These are phyloP conservation scores for Zosterops lateralis DNA, from an alignment of 2,113 vertebrate species.

Conservation along the genomic window DNA sequence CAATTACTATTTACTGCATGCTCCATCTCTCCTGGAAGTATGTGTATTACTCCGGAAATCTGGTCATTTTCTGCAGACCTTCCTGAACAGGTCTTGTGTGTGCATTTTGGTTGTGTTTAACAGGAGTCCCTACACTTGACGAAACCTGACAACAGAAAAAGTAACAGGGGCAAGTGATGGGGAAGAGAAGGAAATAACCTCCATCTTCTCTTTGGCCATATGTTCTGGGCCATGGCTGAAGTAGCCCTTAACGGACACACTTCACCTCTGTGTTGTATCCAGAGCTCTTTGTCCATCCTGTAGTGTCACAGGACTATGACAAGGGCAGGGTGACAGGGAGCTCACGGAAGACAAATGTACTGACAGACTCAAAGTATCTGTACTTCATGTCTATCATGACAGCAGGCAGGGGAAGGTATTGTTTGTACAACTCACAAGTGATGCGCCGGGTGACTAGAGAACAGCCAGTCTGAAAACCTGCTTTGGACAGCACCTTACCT, in stretches of 20 bases:
- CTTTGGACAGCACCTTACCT: background rate
- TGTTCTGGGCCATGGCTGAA: background rate
- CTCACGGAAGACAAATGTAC: fast-evolving
- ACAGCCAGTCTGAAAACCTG: background rate
- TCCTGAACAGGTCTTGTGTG: background rate
- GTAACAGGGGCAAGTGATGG: background rate
- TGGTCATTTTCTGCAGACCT: background rate
- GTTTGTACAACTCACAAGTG: background rate
- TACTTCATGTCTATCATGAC: background rate
- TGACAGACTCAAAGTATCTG: background rate
- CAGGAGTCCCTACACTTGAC: background rate
- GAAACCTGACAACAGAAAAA: background rate
- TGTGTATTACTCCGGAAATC: background rate
- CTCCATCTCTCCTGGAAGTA: slow-evolving; percentile 6
- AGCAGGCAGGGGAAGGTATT: background rate
- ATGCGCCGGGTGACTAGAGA: fast-evolving
- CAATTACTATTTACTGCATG: background rate
- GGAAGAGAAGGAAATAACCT: background rate
- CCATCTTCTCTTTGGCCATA: background rate
- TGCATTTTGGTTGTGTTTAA: background rate
- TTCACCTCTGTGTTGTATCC: background rate
- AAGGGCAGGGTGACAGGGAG: background rate
- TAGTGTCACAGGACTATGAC: background rate
- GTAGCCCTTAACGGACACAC: background rate
- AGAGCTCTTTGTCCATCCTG: background rate